Percentiles rank a stretch among this genome's conserved stretches.
Evolutionary conservation across 2,888 invertebrate species (phyloP).

Genomic region (Axea sp.): DNA sequence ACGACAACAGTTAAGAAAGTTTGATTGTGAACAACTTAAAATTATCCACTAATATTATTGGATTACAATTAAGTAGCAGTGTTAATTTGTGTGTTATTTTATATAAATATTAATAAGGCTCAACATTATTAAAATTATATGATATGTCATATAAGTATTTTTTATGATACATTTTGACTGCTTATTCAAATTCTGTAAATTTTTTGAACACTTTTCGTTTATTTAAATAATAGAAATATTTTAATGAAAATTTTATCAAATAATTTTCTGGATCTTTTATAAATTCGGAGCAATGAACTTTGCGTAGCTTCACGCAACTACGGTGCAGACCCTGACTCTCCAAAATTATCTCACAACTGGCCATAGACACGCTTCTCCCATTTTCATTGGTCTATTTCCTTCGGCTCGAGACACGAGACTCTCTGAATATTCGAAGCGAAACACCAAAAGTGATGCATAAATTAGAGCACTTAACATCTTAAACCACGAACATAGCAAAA

Average conservation of each 20-base stretch:
- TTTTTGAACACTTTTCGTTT: too few species aligned
- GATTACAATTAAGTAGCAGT: too few species aligned
- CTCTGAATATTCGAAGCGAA: slow-evolving; percentile 40
- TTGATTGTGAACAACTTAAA: too few species aligned
- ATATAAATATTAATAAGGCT: too few species aligned
- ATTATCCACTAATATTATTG: too few species aligned
- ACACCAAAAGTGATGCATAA: slow-evolving; percentile 48
- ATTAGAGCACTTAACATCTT: slow-evolving; percentile 53
- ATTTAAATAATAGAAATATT: too few species aligned
- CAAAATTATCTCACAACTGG: slow-evolving; percentile 60
- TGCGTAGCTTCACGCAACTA: slow-evolving; percentile 42
- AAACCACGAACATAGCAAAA: slow-evolving; percentile 25
- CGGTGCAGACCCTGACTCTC: slow-evolving; percentile 58
- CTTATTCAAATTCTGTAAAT: too few species aligned
- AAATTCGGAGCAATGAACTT: slow-evolving; percentile 60
- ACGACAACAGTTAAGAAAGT: too few species aligned
- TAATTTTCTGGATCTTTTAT: slow-evolving; percentile 23
- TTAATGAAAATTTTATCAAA: slow-evolving; percentile 11
- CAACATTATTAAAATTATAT: too few species aligned
- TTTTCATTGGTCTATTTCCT: slow-evolving; percentile 62
- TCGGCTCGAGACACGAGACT: slow-evolving; percentile 40
- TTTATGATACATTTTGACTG: too few species aligned
- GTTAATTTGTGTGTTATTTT: too few species aligned
- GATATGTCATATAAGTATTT: too few species aligned
- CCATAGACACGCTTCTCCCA: slow-evolving; percentile 56